Percentiles rank a stretch among this genome's conserved stretches.
These are phyloP conservation scores for Metopolophium dirhodum DNA, from an alignment of 1,140 invertebrate genomes.

Conservation along the genomic window DNA sequence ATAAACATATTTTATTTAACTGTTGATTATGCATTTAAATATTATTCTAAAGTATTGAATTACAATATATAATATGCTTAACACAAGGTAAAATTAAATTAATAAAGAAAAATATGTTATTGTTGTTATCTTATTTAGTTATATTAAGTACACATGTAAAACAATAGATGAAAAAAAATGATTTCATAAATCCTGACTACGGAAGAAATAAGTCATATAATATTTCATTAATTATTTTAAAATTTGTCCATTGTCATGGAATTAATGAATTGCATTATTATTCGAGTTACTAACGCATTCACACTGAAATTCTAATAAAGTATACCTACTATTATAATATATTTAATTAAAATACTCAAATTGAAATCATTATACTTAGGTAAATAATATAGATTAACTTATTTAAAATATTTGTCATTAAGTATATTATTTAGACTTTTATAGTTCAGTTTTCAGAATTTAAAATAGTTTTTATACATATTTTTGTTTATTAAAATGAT, in stretches of 20 bases:
- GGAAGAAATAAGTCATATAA: neutral
- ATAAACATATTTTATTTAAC: neutral
- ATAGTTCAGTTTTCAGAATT: neutral
- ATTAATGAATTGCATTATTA: neutral
- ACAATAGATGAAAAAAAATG: neutral
- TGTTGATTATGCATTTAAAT: neutral
- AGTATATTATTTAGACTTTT: neutral
- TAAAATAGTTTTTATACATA: neutral
- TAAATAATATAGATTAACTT: neutral
- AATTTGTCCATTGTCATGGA: neutral
- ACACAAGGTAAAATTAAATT: constrained; percentile 3
- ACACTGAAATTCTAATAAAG: neutral
- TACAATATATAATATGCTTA: constrained; percentile 24
- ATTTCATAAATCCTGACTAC: neutral
- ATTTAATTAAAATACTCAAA: neutral
- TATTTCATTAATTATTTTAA: neutral
- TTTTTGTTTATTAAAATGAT: neutral
- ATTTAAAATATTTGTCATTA: neutral
- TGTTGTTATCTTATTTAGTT: neutral
- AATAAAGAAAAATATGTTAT: neutral
- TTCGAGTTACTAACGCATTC: constrained; percentile 18
- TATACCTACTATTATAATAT: neutral
- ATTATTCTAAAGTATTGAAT: constrained; percentile 27
- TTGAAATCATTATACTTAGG: neutral
- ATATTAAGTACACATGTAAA: neutral